Percentiles rank a stretch among this genome's conserved stretches.
Conservation (phyloP, 2,888 invertebrate genomes). For the Schizaphis graminum region DNA sequence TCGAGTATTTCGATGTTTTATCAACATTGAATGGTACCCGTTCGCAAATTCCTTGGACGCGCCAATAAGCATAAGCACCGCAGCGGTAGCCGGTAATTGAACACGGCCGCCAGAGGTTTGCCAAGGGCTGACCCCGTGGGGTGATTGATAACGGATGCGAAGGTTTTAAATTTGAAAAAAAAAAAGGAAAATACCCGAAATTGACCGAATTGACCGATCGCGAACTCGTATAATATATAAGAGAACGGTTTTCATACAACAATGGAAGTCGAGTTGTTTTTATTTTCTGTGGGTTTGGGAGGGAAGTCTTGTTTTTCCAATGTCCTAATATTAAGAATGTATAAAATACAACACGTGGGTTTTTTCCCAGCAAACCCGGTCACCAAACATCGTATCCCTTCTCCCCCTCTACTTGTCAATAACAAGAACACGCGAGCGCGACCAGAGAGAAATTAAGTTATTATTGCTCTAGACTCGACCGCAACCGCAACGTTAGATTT, state of each 20-base stretch:
- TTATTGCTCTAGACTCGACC: neutral
- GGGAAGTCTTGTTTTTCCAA: neutral
- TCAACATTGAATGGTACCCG: neutral
- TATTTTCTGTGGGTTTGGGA: neutral
- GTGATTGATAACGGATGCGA: neutral
- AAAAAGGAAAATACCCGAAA: neutral
- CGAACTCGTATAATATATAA: neutral
- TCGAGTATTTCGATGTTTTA: neutral
- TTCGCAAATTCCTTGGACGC: neutral
- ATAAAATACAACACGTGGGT: slow-evolving; percentile 6
- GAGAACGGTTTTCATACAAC: neutral
- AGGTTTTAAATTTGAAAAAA: slow-evolving; percentile 4
- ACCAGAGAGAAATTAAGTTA: neutral
- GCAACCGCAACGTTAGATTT: neutral
- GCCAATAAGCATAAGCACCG: neutral
- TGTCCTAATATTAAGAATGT: neutral
- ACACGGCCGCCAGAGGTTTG: neutral
- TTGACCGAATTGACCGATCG: slow-evolving; percentile 25
- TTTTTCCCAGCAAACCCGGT: neutral
- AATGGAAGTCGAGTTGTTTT: neutral
- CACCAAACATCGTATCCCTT: neutral
- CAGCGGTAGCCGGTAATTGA: neutral
- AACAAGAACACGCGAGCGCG: neutral
- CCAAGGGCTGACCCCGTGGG: neutral
- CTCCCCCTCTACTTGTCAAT: neutral